phyloP scores from a whole-genome alignment of 1,140 invertebrate genomes.

The Tribolium castaneum region DNA sequence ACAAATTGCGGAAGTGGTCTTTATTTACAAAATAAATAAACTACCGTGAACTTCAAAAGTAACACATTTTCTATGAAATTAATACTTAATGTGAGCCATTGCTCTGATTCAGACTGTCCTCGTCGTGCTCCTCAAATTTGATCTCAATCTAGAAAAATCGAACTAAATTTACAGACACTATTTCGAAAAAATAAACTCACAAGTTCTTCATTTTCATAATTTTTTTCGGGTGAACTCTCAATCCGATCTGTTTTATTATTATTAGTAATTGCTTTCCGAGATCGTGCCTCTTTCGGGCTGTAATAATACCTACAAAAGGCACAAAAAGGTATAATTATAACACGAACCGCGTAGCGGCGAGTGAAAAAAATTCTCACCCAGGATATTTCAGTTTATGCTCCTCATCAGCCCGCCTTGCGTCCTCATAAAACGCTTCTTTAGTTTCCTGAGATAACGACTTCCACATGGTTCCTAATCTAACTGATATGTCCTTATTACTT shows the following conservation, averaged over 20 bases:
- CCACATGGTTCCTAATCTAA: conserved; percentile 67
- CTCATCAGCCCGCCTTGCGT: conserved; percentile 63
- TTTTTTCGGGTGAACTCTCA: neutral
- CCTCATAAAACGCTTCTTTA: conserved; percentile 65
- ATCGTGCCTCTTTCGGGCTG: conserved; percentile 2
- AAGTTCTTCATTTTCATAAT: neutral
- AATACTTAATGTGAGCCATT: neutral
- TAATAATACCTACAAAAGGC: neutral
- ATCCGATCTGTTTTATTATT: neutral
- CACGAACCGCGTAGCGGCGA: no score
- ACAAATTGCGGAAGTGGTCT: neutral
- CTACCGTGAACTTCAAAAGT: neutral
- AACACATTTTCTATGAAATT: neutral
- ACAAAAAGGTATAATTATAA: neutral
- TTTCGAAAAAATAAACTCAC: neutral
- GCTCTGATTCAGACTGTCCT: neutral
- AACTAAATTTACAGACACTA: neutral
- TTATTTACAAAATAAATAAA: neutral
- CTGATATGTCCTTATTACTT: conserved; percentile 68
- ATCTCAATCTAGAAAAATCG: conserved; percentile 1
- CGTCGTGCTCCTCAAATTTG: neutral
- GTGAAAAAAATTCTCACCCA: conserved; percentile 55
- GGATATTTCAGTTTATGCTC: conserved; percentile 68
- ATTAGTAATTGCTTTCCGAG: conserved; percentile 1
- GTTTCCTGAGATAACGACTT: conserved; percentile 63